Evolutionary conservation across 2,113 vertebrate genomes (phyloP), one percentile per base, ranked within the genome.

Genomic region (Mesocricetus auratus): DNA sequence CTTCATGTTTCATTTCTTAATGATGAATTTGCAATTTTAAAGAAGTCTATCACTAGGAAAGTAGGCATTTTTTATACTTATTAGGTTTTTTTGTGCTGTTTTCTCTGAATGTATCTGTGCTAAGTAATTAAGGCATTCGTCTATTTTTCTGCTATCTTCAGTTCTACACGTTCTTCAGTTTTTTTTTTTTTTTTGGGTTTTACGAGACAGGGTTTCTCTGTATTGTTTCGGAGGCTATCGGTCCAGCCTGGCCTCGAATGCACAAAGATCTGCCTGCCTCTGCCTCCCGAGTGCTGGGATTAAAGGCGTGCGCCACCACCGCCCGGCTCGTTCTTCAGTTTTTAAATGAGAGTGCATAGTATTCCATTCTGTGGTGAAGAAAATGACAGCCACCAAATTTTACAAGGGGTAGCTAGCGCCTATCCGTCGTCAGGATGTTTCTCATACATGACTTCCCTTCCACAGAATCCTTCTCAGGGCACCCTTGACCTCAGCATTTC

Each of bases 401-500:
- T 22, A 39, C 22, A 62, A 81, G 4, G 31, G 9, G 29, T 53
- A 19, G 29, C 50, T 53, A 19, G 29, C 50, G 47, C 71, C n/a
- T 31, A 31, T 47, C 6, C 1, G 5, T 81, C 21, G 2, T 5
- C 36, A 97, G 19, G 5, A 56, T 36, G 31, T 39, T 19, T 4
- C 0, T 96, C 71, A 97, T 2, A 53, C 0, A 17, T 79, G 16
- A 26, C 53, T 86, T 11, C 82, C 19, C 12, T 90, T 97, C 5
- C 42, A 16, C 21, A 94, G 4, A 0, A 0, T 15, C 77, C 96
- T 96, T 4, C 33, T 36, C 11, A 97, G 19, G 42, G 93, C 87
- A 0, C n/a, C 62, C 64, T 96, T 96, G 39, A 96, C 93, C 73
- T 96, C 93, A 64, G 33, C 0, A 0, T 89, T 97, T 62, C 90